Conservation (phyloP, 2,888 invertebrate genomes). For the Aproaerema taeniolella region DNA sequence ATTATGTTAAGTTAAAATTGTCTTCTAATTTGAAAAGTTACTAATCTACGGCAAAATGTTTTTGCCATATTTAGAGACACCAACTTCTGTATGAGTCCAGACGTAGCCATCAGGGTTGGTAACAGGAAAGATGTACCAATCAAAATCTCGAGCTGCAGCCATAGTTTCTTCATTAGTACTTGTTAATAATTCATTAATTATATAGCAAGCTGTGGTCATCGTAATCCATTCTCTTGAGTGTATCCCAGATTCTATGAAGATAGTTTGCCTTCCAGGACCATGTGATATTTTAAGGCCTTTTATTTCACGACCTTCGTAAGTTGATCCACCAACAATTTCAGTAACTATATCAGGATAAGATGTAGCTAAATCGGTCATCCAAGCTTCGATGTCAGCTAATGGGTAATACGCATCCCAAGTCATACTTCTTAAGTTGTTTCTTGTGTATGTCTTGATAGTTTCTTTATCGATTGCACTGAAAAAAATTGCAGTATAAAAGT, state of each 20-base stretch:
- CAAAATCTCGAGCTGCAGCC: conserved; percentile 71
- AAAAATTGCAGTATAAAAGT: conserved; percentile 15
- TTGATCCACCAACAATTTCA: conserved; percentile 49
- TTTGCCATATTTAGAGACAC: too few relatives aligned
- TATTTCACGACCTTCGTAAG: conserved; percentile 63
- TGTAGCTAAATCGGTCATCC: conserved; percentile 71
- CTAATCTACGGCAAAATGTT: too few relatives aligned
- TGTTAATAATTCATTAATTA: conserved; percentile 77
- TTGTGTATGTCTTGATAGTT: conserved; percentile 39
- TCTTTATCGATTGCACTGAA: conserved; percentile 73
- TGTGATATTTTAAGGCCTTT: conserved; percentile 69
- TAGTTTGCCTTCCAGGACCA: conserved; percentile 40
- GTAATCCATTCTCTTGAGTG: conserved; percentile 88
- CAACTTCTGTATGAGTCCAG: conserved; percentile 79
- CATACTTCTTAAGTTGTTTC: conserved; percentile 45
- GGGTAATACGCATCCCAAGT: conserved; percentile 79
- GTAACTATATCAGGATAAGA: conserved; percentile 63
- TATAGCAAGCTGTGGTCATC: conserved; percentile 78
- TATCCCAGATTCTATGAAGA: conserved; percentile 75
- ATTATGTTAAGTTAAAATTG: too few relatives aligned
- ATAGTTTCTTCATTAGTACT: conserved; percentile 62
- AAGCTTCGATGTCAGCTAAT: conserved; percentile 77
- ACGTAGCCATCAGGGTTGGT: conserved; percentile 88
- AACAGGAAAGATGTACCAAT: conserved; percentile 86
- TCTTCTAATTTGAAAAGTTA: too few relatives aligned